A percentile compares a stretch with the other conserved stretches of the same genome.
Conservation (phyloP, 2,797 vertebrate genomes). For the Picus viridis region DNA sequence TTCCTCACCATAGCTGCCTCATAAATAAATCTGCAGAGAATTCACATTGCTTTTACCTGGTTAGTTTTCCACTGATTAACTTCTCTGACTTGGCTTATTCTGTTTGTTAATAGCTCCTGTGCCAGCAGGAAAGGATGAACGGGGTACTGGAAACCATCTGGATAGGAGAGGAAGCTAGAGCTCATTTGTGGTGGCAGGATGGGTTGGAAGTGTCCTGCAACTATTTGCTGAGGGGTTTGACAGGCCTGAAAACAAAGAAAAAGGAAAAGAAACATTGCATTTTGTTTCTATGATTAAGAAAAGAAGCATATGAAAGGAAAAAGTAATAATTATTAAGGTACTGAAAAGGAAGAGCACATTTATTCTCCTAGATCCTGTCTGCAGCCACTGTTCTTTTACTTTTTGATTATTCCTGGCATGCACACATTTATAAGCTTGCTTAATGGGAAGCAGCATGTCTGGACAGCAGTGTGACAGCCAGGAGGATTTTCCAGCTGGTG, state of each 20-base stretch:
- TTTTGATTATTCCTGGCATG: neutral
- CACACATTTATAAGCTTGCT: neutral
- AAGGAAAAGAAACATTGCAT: neutral
- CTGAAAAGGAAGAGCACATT: neutral
- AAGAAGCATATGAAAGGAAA: neutral
- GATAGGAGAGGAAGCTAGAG: neutral
- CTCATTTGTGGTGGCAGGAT: neutral
- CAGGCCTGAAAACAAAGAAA: neutral
- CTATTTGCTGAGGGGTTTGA: neutral
- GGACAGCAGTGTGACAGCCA: neutral
- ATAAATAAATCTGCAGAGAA: neutral
- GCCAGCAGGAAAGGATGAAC: neutral
- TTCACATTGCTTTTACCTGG: neutral
- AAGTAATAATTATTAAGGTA: neutral
- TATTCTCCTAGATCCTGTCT: neutral
- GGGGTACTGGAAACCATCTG: neutral
- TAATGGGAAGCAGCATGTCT: neutral
- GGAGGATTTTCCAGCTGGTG: neutral
- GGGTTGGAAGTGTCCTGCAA: neutral
- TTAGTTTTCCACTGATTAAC: neutral
- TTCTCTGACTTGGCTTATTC: neutral
- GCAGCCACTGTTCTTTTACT: neutral
- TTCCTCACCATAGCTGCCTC: neutral
- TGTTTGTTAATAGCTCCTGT: neutral
- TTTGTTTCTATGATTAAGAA: neutral